Conservation (phyloP, 64 coral and sea anemone genomes). For the Porites australiensis region DNA sequence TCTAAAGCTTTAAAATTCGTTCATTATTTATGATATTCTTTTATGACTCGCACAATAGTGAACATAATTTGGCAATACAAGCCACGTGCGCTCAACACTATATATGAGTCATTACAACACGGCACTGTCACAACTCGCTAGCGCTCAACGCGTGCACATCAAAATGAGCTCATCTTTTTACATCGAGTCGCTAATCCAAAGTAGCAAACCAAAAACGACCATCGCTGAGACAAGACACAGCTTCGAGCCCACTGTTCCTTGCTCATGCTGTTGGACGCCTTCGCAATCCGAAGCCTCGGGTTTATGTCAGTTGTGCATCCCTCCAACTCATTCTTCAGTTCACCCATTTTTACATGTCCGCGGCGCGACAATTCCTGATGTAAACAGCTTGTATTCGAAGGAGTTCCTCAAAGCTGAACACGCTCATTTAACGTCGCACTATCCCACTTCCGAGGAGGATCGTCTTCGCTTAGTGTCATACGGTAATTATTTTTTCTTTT, state of each 20-base stretch:
- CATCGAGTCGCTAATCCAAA: conserved; percentile 98
- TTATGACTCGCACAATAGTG: conserved; percentile 94
- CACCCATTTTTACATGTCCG: conserved; percentile 93
- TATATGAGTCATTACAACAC: conserved; percentile 66
- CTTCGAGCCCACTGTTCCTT: conserved; percentile 84
- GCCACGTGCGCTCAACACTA: conserved; percentile 90
- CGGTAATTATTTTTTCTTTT: conserved; percentile 76
- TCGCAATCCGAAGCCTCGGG: conserved; percentile 87
- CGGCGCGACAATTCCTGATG: conserved; percentile 79
- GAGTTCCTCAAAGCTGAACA: conserved; percentile 83
- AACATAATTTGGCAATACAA: conserved; percentile 89
- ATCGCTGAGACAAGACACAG: conserved; percentile 68
- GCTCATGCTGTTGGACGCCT: conserved; percentile 96
- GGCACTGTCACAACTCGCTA: conserved; percentile 52
- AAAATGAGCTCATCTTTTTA: conserved; percentile 96
- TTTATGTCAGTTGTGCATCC: conserved; percentile 95
- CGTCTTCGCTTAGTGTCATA: conserved; percentile 84
- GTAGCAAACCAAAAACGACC: conserved; percentile 74
- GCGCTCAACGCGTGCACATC: neutral
- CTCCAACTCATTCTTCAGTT: conserved; percentile 55
- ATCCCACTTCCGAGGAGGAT: conserved; percentile 77
- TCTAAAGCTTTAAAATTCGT: conserved; percentile 88
- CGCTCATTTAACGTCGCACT: conserved; percentile 68
- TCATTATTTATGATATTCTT: conserved; percentile 99
- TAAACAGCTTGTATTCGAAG: conserved; percentile 72